A percentile compares a stretch with the other conserved stretches of the same genome.
Evolutionary conservation across 1,140 invertebrate genomes (phyloP).

Genomic region (Rhynchophorus ferrugineus): DNA sequence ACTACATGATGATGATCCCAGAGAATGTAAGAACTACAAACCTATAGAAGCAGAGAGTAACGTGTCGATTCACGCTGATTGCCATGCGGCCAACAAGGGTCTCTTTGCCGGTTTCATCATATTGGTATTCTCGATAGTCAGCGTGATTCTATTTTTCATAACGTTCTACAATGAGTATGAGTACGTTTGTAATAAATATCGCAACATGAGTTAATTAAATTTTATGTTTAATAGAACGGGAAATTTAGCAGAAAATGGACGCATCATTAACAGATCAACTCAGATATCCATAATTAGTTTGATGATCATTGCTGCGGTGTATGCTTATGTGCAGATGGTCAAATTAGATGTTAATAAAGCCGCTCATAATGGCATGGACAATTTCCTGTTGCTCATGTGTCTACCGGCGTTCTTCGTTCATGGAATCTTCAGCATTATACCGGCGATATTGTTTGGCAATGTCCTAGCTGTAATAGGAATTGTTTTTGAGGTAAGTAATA

Average conservation of each 20-base stretch:
- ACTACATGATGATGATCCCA: constrained; percentile 13
- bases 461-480: constrained; percentile 46
- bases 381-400: constrained; percentile 62
- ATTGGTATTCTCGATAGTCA: constrained; percentile 54
- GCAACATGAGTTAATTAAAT: background rate
- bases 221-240: background rate
- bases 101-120: constrained; percentile 59
- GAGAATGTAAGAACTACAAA: constrained; percentile 17
- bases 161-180: constrained; percentile 43
- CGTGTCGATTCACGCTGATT: constrained; percentile 60
- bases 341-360: constrained; percentile 58
- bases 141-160: constrained; percentile 62
- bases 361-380: constrained; percentile 59
- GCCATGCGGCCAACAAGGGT: constrained; percentile 63
- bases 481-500: constrained; percentile 46
- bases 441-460: constrained; percentile 48
- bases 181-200: background rate
- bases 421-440: constrained; percentile 55
- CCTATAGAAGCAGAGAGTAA: constrained; percentile 45
- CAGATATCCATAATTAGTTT: constrained; percentile 16
- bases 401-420: constrained; percentile 67
- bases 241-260: constrained; percentile 11
- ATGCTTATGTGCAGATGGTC: constrained; percentile 30
- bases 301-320: constrained; percentile 25
- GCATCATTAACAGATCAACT: constrained; percentile 16